Evolutionary conservation across 2,113 vertebrate genomes (phyloP).

Genomic region (Saccopteryx leptura): DNA sequence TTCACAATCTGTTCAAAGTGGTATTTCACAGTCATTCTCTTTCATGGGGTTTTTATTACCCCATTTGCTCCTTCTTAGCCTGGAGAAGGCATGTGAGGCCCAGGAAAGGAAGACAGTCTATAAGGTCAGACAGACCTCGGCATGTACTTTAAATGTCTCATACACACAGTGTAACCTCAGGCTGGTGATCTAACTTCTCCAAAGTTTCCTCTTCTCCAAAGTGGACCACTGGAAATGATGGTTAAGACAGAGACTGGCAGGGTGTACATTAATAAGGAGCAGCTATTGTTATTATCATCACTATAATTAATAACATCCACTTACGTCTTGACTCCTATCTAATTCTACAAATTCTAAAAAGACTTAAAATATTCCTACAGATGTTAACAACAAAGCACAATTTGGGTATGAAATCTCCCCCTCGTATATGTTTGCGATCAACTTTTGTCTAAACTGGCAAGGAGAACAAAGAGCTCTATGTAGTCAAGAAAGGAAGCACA

Average conservation of each 20-base stretch:
- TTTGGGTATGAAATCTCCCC: neutral
- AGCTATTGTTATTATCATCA: neutral
- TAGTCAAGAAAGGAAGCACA: neutral
- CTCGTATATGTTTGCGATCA: neutral
- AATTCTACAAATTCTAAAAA: neutral
- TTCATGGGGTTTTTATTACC: neutral
- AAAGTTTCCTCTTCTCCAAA: neutral
- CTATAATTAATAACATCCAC: neutral
- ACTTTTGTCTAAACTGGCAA: neutral
- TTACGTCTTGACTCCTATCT: neutral
- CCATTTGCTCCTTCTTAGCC: neutral
- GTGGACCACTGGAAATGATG: neutral
- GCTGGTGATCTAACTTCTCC: neutral
- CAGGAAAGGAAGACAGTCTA: neutral
- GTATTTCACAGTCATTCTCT: neutral
- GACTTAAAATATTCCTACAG: neutral
- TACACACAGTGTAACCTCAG: neutral
- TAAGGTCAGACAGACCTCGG: neutral
- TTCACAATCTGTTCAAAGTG: neutral
- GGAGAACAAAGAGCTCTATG: neutral
- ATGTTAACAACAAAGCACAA: neutral
- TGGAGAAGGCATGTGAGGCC: neutral
- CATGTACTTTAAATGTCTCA: neutral
- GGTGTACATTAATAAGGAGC: neutral
- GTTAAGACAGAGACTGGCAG: neutral